Percentiles rank a stretch among this genome's conserved stretches.
These are phyloP conservation scores for Malurus melanocephalus DNA, from an alignment of 2,113 vertebrate species.

Conservation along the genomic window DNA sequence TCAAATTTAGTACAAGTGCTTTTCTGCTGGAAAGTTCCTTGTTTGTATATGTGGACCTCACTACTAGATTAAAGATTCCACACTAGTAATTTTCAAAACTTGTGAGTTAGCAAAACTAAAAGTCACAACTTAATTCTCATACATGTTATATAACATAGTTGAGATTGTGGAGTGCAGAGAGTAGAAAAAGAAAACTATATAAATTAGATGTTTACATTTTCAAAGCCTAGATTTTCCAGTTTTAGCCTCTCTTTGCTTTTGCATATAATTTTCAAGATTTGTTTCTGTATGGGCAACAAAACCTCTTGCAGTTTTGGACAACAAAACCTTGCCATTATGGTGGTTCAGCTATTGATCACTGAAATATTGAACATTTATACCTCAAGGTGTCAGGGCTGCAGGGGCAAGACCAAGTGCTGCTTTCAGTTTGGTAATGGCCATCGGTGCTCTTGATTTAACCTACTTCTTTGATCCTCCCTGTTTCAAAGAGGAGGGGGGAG, in stretches of 20 bases:
- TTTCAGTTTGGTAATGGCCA: neutral
- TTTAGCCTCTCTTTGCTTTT: neutral
- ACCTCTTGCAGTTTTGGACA: neutral
- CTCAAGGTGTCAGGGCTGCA: accelerated
- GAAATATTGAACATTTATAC: neutral
- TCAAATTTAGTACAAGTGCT: neutral
- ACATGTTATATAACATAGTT: neutral
- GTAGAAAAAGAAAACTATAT: accelerated
- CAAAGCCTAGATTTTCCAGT: neutral
- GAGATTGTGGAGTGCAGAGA: neutral
- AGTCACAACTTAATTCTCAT: neutral
- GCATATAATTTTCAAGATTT: neutral
- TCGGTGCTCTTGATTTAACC: accelerated
- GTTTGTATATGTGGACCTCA: neutral
- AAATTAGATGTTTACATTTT: neutral
- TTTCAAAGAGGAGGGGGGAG: neutral
- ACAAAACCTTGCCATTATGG: neutral
- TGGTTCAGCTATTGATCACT: neutral
- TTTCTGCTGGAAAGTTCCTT: neutral
- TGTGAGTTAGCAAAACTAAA: neutral
- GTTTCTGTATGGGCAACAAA: neutral
- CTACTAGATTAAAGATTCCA: neutral
- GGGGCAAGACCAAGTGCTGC: neutral
- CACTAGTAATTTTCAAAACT: neutral
- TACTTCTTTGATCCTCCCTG: neutral